Conservation (phyloP, 2,888 invertebrate genomes). For the Drosophila parthenogenetica region DNA sequence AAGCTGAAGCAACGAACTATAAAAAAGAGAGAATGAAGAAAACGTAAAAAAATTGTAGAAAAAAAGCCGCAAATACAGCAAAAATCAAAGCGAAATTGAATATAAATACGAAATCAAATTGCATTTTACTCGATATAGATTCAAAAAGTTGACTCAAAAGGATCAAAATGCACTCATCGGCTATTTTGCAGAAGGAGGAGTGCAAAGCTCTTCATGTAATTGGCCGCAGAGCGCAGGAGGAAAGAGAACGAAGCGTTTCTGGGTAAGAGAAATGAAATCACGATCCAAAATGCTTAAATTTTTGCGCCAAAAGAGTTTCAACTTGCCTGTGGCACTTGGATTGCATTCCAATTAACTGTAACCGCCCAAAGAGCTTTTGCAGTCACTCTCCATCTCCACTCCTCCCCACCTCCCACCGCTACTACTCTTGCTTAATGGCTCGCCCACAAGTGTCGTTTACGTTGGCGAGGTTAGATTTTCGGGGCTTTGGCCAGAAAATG, state of each 20-base stretch:
- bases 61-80: conserved; percentile 54
- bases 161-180: conserved; percentile 14
- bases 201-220: conserved; percentile 41
- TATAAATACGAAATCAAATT: conserved; percentile 77
- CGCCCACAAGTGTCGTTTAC: conserved; percentile 72
- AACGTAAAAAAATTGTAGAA: not conserved
- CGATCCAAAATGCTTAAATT: conserved; percentile 48
- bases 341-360: conserved; percentile 76
- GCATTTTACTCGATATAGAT: conserved; percentile 51
- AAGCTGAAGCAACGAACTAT: conserved; percentile 34
- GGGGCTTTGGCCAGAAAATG: conserved; percentile 29
- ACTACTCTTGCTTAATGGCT: conserved; percentile 50
- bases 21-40: conserved; percentile 14
- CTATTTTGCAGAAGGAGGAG: not conserved
- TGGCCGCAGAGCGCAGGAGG: conserved; percentile 28
- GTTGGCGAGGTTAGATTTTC: conserved; percentile 43
- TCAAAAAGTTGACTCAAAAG: conserved; percentile 36
- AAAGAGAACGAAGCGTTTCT: not conserved
- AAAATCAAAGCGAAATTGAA: conserved; percentile 71
- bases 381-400: not conserved
- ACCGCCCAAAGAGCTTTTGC: conserved; percentile 9
- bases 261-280: conserved; percentile 33
- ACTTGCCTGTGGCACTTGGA: conserved; percentile 50
- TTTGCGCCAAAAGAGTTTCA: conserved; percentile 50
- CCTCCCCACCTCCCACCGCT: no score